Evolutionary conservation across 2,888 invertebrate species (phyloP).

Genomic region (Brachycybe producta): DNA sequence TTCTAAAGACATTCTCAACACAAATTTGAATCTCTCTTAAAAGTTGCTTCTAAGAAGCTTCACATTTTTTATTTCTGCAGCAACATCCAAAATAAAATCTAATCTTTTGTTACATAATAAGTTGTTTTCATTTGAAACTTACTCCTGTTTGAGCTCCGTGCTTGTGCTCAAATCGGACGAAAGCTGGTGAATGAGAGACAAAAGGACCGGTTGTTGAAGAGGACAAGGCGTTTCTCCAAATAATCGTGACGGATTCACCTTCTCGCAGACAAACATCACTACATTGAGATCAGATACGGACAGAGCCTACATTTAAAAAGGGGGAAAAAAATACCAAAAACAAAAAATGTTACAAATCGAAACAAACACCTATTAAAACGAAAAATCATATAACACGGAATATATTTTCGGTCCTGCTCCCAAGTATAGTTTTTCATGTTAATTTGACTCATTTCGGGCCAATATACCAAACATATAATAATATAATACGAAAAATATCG

Average conservation of each 20-base stretch:
- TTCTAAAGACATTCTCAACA: not conserved
- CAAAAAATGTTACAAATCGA: conserved; percentile 6
- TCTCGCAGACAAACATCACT: conserved; percentile 74
- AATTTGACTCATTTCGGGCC: too few relatives aligned
- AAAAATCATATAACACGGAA: too few relatives aligned
- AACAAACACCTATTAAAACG: too few relatives aligned
- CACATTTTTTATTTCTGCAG: too few relatives aligned
- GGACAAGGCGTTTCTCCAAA: conserved; percentile 54
- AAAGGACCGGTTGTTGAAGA: conserved; percentile 72
- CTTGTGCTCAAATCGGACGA: conserved; percentile 75
- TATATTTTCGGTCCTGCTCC: too few relatives aligned
- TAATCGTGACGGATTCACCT: conserved; percentile 62
- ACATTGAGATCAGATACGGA: conserved; percentile 73
- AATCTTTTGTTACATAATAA: too few relatives aligned
- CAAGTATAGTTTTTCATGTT: too few relatives aligned
- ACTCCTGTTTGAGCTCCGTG: conserved; percentile 70
- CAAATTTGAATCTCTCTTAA: too few relatives aligned
- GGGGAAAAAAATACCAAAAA: conserved; percentile 25
- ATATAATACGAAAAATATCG: too few relatives aligned
- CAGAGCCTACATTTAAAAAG: conserved; percentile 65
- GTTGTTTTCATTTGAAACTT: conserved; percentile 26
- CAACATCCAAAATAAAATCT: too few relatives aligned
- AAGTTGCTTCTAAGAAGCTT: too few relatives aligned
- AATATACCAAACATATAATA: too few relatives aligned
- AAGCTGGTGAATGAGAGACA: conserved; percentile 87